Conservation (phyloP, 2,113 vertebrate genomes). For the Trematocara variabile region DNA sequence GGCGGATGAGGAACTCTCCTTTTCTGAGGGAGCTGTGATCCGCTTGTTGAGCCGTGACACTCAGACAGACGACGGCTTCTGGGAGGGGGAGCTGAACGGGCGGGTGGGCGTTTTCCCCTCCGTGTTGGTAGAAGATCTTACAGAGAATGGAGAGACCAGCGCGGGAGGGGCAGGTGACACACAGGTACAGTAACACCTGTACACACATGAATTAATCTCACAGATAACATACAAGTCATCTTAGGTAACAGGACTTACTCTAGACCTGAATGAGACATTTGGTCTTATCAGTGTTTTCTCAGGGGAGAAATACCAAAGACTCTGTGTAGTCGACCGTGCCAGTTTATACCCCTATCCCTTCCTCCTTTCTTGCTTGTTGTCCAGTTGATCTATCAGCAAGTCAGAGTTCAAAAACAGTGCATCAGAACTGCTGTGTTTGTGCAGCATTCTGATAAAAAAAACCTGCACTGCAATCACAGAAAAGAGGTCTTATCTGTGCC, state of each 20-base stretch:
- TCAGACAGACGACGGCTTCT: conserved; percentile 96
- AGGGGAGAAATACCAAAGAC: conserved; percentile 10
- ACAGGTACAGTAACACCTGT: conserved; percentile 20
- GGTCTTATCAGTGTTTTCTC: conserved; percentile 29
- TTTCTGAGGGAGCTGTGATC: conserved; percentile 92
- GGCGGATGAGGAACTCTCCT: conserved; percentile 93
- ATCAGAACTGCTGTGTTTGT: conserved; percentile 26
- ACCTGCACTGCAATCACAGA: conserved; percentile 31
- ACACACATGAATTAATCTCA: background rate
- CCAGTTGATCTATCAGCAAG: conserved; percentile 40
- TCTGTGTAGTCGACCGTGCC: background rate
- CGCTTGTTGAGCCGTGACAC: conserved; percentile 94
- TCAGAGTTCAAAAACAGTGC: conserved; percentile 40
- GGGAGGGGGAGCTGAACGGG: conserved; percentile 95
- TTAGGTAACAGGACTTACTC: background rate
- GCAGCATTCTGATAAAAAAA: conserved; percentile 40
- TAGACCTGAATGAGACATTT: background rate
- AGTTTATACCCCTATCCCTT: background rate
- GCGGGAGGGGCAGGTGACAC: conserved; percentile 30
- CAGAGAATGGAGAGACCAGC: conserved; percentile 85
- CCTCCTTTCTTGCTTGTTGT: conserved; percentile 29
- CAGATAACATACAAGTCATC: background rate
- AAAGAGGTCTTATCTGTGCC: conserved; percentile 43
- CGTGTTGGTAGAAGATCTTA: conserved; percentile 90
- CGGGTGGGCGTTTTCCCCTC: conserved; percentile 92